A percentile compares a stretch with the other conserved stretches of the same genome.
Conservation (phyloP, 2,797 vertebrate genomes). For the Clarias laeviceps region DNA sequence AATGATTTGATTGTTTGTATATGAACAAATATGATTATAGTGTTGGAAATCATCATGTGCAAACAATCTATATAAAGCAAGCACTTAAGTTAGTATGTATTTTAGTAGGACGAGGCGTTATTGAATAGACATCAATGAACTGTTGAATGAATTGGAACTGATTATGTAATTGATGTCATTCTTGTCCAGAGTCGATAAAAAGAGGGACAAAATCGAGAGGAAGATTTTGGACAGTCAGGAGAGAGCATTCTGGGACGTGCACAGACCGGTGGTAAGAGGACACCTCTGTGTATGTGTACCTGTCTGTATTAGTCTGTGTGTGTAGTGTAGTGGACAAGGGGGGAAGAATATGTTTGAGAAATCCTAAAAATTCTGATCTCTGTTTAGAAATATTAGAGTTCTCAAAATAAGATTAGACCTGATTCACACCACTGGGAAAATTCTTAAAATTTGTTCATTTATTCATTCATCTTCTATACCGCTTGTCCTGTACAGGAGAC, state of each 20-base stretch:
- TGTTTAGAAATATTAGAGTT: not conserved
- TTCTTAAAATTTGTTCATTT: not conserved
- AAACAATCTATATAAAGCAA: no score
- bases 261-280: slow-evolving; percentile 92
- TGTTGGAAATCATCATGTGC: no score
- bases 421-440: not conserved
- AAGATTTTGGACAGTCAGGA: slow-evolving; percentile 98
- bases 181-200: slow-evolving; percentile 90
- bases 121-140: not conserved
- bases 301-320: not conserved
- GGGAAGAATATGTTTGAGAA: not conserved
- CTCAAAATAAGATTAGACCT: not conserved
- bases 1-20: no score
- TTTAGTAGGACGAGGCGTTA: not conserved
- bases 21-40: no score
- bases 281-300: not conserved
- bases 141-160: no score
- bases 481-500: no score
- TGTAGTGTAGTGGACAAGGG: not conserved
- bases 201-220: slow-evolving; percentile 97
- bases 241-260: slow-evolving; percentile 96
- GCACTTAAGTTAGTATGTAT: not conserved
- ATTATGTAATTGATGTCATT: slow-evolving; percentile 7
- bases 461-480: no score
- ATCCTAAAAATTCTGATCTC: not conserved